Evolutionary conservation across 2,113 vertebrate genomes (phyloP).

Genomic region (Hippocampus barbouri): DNA sequence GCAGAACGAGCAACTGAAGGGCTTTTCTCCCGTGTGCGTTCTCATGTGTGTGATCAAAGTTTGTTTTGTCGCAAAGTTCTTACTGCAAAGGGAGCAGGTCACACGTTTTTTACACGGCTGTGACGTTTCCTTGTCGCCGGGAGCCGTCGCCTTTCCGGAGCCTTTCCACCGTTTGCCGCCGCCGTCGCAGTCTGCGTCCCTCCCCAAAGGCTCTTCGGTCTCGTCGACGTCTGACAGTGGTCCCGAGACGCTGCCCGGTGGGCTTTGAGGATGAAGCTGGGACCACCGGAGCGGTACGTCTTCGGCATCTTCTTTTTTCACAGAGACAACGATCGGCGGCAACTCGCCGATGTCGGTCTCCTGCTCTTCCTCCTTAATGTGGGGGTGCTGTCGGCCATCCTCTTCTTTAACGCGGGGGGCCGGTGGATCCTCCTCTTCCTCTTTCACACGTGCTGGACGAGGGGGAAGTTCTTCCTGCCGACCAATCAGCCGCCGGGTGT

Average conservation of each 20-base stretch:
- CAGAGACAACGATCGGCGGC: not conserved
- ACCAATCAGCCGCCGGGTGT: not conserved
- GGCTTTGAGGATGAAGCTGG: not conserved
- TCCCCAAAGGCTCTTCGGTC: not conserved
- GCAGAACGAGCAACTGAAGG: not conserved
- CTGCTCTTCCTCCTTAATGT: not conserved
- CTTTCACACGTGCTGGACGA: not conserved
- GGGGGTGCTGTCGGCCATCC: not conserved
- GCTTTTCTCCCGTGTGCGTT: constrained; percentile 1
- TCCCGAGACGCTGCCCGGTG: not conserved
- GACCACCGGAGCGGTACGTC: not conserved
- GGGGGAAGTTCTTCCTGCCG: not conserved
- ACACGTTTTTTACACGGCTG: not conserved
- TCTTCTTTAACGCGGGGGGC: not conserved
- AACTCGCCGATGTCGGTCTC: not conserved
- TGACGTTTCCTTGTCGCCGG: not conserved
- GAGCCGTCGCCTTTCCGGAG: not conserved
- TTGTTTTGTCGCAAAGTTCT: not conserved
- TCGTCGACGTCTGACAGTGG: not conserved
- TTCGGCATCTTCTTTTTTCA: not conserved
- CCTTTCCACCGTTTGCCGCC: not conserved
- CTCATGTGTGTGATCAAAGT: not conserved
- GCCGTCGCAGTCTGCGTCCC: not conserved
- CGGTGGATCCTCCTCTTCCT: not conserved
- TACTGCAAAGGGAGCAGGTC: not conserved